Evolutionary conservation across 2,888 invertebrate genomes (phyloP).

Genomic region (Amblyjoppa fuscipennis): DNA sequence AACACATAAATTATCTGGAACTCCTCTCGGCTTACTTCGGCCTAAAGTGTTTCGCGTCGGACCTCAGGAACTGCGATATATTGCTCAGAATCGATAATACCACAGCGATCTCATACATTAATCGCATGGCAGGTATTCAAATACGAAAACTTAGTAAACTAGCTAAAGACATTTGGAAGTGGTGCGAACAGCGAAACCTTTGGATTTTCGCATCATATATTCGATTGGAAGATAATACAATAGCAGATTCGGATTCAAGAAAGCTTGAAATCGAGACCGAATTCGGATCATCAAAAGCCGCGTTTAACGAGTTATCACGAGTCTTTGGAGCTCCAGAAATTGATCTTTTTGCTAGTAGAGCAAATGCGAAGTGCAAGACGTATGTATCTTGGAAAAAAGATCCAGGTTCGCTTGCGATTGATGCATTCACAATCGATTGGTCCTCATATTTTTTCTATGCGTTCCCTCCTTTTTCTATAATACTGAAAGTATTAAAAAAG

Average conservation of each 20-base stretch:
- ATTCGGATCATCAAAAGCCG: conserved; percentile 40
- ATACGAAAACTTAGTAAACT: conserved; percentile 31
- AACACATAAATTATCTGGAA: conserved; percentile 60
- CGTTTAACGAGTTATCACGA: conserved; percentile 44
- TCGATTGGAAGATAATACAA: conserved; percentile 26
- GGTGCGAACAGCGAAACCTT: conserved; percentile 59
- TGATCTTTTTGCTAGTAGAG: conserved; percentile 62
- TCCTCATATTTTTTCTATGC: conserved; percentile 59
- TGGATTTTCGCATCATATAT: too few relatives aligned
- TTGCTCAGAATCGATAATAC: conserved; percentile 59
- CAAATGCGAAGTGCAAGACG: conserved; percentile 56
- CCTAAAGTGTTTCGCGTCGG: conserved; percentile 59
- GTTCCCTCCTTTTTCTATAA: conserved; percentile 49
- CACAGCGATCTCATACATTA: conserved; percentile 64
- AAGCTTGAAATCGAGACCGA: conserved; percentile 53
- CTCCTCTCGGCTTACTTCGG: conserved; percentile 60
- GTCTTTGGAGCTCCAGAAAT: conserved; percentile 45
- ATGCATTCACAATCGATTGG: conserved; percentile 58
- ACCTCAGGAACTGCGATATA: conserved; percentile 42
- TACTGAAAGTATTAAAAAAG: conserved; percentile 19
- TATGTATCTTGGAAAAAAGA: conserved; percentile 60
- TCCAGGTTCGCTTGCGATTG: conserved; percentile 23
- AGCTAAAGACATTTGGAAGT: conserved; percentile 60
- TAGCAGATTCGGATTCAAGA: conserved; percentile 57
- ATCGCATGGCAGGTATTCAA: conserved; percentile 60